Conservation (phyloP, 1,140 invertebrate species). For the Oncopodura yosiiana region DNA sequence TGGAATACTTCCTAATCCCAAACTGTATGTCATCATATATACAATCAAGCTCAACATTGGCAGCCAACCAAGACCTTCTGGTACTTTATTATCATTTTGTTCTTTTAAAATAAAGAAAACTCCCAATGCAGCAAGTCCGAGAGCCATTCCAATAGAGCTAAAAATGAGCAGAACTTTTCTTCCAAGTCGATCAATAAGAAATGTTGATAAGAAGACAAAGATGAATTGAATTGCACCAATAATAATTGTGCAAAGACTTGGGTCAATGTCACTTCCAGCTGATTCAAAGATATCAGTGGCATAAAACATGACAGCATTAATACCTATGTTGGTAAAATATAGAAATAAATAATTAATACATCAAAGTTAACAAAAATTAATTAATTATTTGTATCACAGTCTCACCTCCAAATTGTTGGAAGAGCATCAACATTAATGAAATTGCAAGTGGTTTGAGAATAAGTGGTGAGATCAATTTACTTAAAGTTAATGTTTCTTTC, state of each 20-base stretch:
- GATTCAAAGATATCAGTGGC: conserved; percentile 58
- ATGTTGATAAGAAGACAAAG: conserved; percentile 42
- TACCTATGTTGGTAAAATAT: conserved; percentile 52
- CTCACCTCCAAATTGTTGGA: conserved; percentile 46
- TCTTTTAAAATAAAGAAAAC: conserved; percentile 34
- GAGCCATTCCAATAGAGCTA: conserved; percentile 38
- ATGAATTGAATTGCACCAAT: conserved; percentile 52
- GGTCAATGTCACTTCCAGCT: conserved; percentile 50
- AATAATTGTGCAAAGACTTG: conserved; percentile 52
- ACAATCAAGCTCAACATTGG: conserved; percentile 43
- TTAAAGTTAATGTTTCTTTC: background rate
- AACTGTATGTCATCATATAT: conserved; percentile 45
- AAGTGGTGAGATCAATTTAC: conserved; percentile 7
- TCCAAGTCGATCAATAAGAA: conserved; percentile 43
- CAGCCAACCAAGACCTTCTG: conserved; percentile 38
- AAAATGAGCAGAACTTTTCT: conserved; percentile 42
- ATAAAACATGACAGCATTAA: conserved; percentile 79
- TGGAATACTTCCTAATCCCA: conserved; percentile 51
- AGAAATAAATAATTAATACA: background rate
- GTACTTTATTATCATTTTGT: conserved; percentile 9
- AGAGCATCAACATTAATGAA: conserved; percentile 65
- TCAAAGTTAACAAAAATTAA: background rate
- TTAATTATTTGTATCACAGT: background rate
- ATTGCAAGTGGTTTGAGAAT: conserved; percentile 58
- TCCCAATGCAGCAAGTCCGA: conserved; percentile 32